phyloP scores from a whole-genome alignment of 2,797 vertebrate species.

The Pelobates cultripes region DNA sequence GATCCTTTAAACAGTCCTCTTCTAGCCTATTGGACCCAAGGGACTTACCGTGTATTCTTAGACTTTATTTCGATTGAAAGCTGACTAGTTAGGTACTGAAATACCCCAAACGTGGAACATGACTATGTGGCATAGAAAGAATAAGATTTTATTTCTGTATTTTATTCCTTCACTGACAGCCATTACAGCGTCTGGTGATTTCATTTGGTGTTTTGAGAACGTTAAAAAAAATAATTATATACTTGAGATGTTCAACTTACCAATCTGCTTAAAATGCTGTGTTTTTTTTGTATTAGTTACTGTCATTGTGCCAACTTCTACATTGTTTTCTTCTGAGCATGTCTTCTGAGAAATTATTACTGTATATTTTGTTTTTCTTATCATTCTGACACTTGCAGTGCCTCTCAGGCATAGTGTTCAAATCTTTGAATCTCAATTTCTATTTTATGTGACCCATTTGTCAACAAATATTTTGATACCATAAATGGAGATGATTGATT shows the following conservation, averaged over 20 bases:
- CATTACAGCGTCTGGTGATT: not conserved
- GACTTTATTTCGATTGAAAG: no score
- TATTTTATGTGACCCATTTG: not conserved
- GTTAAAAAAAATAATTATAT: not conserved
- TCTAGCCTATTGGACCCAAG: no score
- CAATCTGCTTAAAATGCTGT: not conserved
- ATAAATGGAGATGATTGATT: no score
- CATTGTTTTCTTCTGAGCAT: not conserved
- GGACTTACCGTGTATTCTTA: no score
- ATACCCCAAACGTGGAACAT: no score
- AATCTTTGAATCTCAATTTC: not conserved
- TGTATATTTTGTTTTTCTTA: not conserved
- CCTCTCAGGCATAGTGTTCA: not conserved
- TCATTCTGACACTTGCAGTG: not conserved
- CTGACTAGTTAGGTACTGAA: no score
- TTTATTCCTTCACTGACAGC: no score
- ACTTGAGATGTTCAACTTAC: not conserved
- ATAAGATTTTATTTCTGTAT: not conserved
- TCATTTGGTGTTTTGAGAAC: not conserved
- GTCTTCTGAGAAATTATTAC: not conserved
- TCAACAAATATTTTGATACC: not conserved
- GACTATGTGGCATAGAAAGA: no score
- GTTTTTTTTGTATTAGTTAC: not conserved
- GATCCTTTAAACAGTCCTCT: no score
- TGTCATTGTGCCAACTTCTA: not conserved